These are phyloP conservation scores for Ophioderma brevispina DNA, from an alignment of 35 echinoderm and acorn worm species.

Conservation along the genomic window DNA sequence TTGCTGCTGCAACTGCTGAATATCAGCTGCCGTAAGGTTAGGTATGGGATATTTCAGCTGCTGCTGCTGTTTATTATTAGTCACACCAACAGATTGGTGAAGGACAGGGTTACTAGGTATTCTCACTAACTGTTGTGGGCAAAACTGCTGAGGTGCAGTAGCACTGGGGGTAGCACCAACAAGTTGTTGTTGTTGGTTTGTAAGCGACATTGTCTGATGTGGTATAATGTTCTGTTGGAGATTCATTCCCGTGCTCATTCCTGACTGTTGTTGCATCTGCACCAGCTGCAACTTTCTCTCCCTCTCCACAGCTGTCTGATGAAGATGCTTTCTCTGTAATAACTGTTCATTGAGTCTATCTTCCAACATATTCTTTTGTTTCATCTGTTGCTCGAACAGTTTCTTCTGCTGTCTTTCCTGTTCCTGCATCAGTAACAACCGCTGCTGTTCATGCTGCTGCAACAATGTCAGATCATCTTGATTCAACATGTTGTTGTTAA, in stretches of 20 bases:
- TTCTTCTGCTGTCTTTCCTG: constrained; percentile 49
- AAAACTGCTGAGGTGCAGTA: too few species aligned
- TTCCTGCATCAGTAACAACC: constrained; percentile 33
- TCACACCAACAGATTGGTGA: too few species aligned
- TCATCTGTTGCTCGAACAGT: constrained; percentile 52
- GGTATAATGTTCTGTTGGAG: constrained; percentile 20
- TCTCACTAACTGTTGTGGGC: too few species aligned
- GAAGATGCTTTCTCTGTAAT: constrained; percentile 33
- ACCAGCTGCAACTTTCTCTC: constrained; percentile 8
- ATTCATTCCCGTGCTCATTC: not conserved
- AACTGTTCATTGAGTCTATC: constrained; percentile 44
- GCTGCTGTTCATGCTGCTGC: constrained; percentile 73
- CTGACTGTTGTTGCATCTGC: not conserved
- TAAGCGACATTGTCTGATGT: constrained; percentile 12
- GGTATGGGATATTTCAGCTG: not conserved
- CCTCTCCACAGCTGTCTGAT: not conserved
- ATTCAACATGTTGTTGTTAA: constrained; percentile 81
- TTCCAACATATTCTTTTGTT: constrained; percentile 51
- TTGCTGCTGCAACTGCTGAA: constrained; percentile 31
- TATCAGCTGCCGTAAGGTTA: not conserved
- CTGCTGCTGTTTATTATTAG: too few species aligned
- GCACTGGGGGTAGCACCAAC: too few species aligned
- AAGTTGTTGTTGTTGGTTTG: constrained; percentile 12
- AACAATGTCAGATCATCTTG: constrained; percentile 70
- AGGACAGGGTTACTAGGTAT: too few species aligned